Evolutionary conservation across 2,797 vertebrate species (phyloP), one percentile per base, ranked within the genome.

Genomic region (Potorous gilbertii): DNA sequence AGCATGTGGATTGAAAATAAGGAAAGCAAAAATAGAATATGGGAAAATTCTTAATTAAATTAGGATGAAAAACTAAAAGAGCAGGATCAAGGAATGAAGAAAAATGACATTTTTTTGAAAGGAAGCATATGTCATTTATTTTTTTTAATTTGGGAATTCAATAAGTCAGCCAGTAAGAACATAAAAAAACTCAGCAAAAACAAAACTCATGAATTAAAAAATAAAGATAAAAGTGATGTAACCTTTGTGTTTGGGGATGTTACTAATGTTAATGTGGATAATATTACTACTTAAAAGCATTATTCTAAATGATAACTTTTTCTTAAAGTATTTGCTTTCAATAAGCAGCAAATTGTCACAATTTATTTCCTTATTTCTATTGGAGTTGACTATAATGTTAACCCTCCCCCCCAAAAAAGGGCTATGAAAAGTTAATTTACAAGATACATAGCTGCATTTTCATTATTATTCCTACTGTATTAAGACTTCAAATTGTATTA

Each of bases 21-120:
- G 90, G 18, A 14, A 50, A 93, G 81, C 57, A 97, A 96, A 98
- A 97, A 95, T 2, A 96, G 57, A 97, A 93, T 97, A 74, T 55
- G 92, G 74, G 92, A 97, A 96, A 92, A 96, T 87, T 91, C 94
- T 94, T 94, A 55, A 92, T 62, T 56, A 97, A 97, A 95, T 57
- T 91, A 91, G 0, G 0, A 95, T 74, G 56, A 54, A 4, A 92
- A 92, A 92, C 54, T 2, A 90, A 34, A 54, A 55, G 94, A 94
- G 18, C 74, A 11, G 95, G 28, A 90, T 31, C 13, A 59, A 94
- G 18, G 5, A 94, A 90, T 55, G 52, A 90, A 55, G 14, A 90
- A 90, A 54, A 55, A 90, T 55, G 12, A 5, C 16, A 54, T 6
- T 55, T 46, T 46, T 54, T 21, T 90, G 52, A 54, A 90, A 90